Base-by-base conservation (phyloP, 1,140 invertebrate species). In the Pseudoatta argentina region DNA sequence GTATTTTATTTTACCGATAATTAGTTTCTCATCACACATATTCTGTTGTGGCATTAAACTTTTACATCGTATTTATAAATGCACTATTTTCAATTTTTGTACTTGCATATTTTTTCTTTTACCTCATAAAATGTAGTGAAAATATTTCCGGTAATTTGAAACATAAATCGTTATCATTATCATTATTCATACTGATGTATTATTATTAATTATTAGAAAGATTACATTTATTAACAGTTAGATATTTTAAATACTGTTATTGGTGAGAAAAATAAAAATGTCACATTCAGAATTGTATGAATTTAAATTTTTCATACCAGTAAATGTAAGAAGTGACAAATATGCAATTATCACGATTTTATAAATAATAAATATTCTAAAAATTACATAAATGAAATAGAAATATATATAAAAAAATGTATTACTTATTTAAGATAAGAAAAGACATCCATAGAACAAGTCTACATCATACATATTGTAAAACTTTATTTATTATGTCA, bases 1-100 rank as follows among this genome's bases (percentile, higher is more conserved):
- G 21, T 72, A 72, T 85, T 86, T 87, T 88, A 57, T 78, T 79
- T 86, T 73, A 76, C 57, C 4, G 12, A 82, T 59, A 78, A 86
- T 90, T 71, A 75, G 59, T 90, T 90, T 66, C 34, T 72, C 66
- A 76, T 88, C 39, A 85, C 61, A 89, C 51, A 85, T 83, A 82
- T 86, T 79, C 30, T 85, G 59, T 14, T 78, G 44, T 90, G 85
- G 51, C 61, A 77, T 88, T 88, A 83, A 82, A 81, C 6, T 48
- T 72, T 86, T 86, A 88, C 18, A 34, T 83, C 8, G 16, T 88
- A 63, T 78, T 88, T 81, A 64, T 87, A 82, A 71, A 66, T 66
- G 78, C 88, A 89, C 69, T 75, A 79, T 88, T 87, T 75, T 79
- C 64, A 53, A 82, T 51, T 53, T 59, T 72, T 69, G 27, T 88